Conservation (phyloP, 2,113 vertebrate species). For the Pelvicachromis taeniatus region DNA sequence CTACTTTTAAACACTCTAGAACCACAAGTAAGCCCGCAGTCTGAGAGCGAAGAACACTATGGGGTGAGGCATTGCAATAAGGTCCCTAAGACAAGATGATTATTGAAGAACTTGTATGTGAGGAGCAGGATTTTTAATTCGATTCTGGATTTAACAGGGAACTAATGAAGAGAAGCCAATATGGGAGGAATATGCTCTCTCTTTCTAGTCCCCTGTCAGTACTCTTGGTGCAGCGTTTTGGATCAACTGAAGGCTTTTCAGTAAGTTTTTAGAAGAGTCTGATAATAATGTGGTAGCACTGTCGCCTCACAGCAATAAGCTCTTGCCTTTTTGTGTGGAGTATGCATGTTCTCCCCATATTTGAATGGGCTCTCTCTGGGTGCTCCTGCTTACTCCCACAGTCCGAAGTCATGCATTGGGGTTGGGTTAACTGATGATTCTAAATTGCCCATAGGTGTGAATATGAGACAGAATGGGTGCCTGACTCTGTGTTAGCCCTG, state of each 20-base stretch:
- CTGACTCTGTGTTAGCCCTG: neutral
- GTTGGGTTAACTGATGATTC: neutral
- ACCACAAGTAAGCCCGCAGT: neutral
- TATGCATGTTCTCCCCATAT: neutral
- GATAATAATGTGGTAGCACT: neutral
- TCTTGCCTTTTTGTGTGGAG: neutral
- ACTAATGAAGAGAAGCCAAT: neutral
- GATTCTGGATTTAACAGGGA: neutral
- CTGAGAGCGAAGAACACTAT: neutral
- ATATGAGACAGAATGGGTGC: neutral
- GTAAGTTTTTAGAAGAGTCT: neutral
- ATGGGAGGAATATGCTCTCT: neutral
- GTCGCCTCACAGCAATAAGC: neutral
- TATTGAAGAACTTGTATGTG: neutral
- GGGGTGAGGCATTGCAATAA: neutral
- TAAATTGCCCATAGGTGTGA: neutral
- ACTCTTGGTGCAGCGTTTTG: neutral
- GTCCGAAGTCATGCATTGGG: neutral
- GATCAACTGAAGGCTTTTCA: neutral
- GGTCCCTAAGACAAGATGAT: neutral
- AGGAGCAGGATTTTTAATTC: neutral
- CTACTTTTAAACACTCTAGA: neutral
- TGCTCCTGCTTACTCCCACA: neutral
- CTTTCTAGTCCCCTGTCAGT: neutral
- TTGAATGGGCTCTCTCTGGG: neutral